Conservation (phyloP, 35 echinoderm and acorn worm genomes). For the Diadema setosum region DNA sequence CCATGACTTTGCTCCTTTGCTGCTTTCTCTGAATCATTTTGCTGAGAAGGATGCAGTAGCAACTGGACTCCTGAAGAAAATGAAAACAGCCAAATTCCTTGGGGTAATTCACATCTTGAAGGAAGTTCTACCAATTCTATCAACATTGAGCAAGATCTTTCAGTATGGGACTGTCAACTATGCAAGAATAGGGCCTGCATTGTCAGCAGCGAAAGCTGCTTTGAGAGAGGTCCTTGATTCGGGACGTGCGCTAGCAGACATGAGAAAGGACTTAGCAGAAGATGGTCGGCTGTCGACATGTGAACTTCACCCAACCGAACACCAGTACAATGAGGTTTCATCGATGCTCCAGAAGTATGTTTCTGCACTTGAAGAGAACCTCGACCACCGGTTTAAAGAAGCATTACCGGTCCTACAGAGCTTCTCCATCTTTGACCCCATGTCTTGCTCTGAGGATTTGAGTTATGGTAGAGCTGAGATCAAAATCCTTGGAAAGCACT, state of each 20-base stretch:
- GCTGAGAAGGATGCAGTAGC: background rate
- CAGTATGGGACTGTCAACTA: background rate
- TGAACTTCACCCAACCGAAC: background rate
- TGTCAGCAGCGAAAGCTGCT: background rate
- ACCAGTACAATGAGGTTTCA: background rate
- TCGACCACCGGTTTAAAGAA: constrained; percentile 8
- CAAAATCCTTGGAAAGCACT: background rate
- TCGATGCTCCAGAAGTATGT: constrained; percentile 14
- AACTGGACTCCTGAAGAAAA: background rate
- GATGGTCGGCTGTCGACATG: background rate
- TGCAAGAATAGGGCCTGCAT: background rate
- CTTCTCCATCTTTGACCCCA: background rate
- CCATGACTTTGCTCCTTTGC: background rate
- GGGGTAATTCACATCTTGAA: background rate
- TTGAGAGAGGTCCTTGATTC: background rate
- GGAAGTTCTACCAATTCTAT: background rate
- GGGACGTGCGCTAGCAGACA: background rate
- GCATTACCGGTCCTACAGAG: background rate
- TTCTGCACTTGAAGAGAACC: background rate
- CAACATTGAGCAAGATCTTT: background rate
- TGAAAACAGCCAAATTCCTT: background rate
- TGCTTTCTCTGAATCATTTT: background rate
- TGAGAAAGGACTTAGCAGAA: background rate
- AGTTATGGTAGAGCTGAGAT: background rate
- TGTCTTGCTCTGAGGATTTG: background rate